These are phyloP conservation scores for Herminia tarsipennalis DNA, from an alignment of 2,888 invertebrate species.

Conservation along the genomic window DNA sequence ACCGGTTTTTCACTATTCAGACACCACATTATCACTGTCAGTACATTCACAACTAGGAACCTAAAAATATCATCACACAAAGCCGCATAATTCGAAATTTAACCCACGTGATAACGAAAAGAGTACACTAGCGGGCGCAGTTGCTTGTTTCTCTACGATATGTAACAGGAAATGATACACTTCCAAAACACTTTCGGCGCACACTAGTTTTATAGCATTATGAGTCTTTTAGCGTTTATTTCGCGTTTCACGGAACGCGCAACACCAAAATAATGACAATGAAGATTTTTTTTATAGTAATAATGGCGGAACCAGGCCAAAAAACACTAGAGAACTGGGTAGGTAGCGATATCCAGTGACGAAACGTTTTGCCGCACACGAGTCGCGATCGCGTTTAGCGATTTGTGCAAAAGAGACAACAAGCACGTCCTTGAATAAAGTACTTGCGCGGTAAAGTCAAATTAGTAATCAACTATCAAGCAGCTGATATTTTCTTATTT, in stretches of 20 bases:
- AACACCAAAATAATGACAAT: conserved; percentile 56
- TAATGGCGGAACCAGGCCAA: conserved; percentile 81
- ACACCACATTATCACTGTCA: conserved; percentile 39
- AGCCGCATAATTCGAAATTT: conserved; percentile 72
- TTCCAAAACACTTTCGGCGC: conserved; percentile 61
- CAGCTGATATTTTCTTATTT: neutral
- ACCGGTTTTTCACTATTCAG: conserved; percentile 65
- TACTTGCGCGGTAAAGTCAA: conserved; percentile 84
- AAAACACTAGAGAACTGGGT: conserved; percentile 72
- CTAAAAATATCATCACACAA: conserved; percentile 44
- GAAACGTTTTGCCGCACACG: conserved; percentile 70
- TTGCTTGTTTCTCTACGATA: conserved; percentile 79
- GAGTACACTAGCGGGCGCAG: conserved; percentile 77
- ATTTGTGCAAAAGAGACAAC: conserved; percentile 62
- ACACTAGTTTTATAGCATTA: conserved; percentile 23
- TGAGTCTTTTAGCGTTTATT: conserved; percentile 13
- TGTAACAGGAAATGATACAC: conserved; percentile 82
- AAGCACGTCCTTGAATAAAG: conserved; percentile 65
- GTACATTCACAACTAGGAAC: conserved; percentile 32
- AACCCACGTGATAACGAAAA: conserved; percentile 85
- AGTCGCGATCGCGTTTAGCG: conserved; percentile 55
- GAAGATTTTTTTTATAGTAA: conserved; percentile 58
- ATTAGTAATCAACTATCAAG: conserved; percentile 45
- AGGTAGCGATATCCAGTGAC: conserved; percentile 71
- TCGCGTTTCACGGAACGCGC: conserved; percentile 18